phyloP scores from a whole-genome alignment of 2,113 vertebrate genomes.

The Phaethon lepturus region DNA sequence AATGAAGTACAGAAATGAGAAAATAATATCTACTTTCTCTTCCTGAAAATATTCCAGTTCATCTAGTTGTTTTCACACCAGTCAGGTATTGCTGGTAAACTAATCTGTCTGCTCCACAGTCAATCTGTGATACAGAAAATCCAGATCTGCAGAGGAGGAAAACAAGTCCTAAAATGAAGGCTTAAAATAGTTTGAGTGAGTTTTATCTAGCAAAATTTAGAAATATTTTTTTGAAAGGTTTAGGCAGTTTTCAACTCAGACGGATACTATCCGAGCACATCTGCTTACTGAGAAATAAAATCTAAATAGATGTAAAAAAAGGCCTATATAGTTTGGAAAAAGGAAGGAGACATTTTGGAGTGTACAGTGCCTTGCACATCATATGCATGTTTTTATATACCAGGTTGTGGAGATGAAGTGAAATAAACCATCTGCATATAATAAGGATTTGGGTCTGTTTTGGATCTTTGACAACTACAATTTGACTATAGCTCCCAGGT shows the following conservation, averaged over 20 bases:
- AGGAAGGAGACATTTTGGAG: not conserved
- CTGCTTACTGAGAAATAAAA: not conserved
- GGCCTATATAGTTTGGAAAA: not conserved
- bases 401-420: not conserved
- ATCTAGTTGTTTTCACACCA: not conserved
- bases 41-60: not conserved
- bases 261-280: not conserved
- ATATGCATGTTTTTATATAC: not conserved
- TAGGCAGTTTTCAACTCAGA: not conserved
- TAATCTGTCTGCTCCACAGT: not conserved
- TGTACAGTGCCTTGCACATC: not conserved
- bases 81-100: slow-evolving; percentile 1
- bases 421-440: slow-evolving; percentile 18
- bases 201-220: not conserved
- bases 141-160: not conserved
- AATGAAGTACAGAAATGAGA: not conserved
- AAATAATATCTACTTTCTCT: not conserved
- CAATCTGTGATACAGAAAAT: not conserved
- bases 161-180: not conserved
- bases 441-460: not conserved
- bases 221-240: not conserved
- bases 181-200: not conserved
- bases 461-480: not conserved
- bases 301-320: not conserved
- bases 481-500: not conserved